Base-by-base conservation (phyloP, 1,140 invertebrate genomes). In the Cydia strobilella region DNA sequence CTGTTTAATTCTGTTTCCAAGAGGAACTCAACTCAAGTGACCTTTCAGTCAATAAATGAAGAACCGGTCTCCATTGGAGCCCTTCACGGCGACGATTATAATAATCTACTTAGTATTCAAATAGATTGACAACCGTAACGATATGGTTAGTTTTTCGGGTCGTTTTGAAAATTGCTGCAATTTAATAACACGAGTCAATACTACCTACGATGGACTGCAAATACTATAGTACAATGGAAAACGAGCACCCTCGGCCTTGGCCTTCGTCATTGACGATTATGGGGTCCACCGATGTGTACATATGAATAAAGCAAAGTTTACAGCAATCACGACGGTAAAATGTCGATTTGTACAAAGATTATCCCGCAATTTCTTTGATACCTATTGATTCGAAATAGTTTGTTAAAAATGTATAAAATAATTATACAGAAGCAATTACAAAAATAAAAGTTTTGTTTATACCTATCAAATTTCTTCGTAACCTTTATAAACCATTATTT, bases 11-110 rank as follows among this genome's bases (percentile, higher is more conserved):
- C 35, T 35, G 31, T 39, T 42, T 69, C 31, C 65, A 20, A 39
- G 27, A 18, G 25, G 6, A 69, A 69, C 6, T 54, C 62, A 18
- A 66, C 62, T 63, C 20, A 23, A 63, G 62, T n/a, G 65, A 39
- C 65, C 65, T 39, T 9, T 69, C 31, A 35, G 15, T 69, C 15
- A 69, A 69, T 69, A 39, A 69, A 69, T 35, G n/a, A 69, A 20
- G n/a, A 18, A 42, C 9, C n/a, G 18, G 65, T 35, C 6, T 39
- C 31, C 31, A 3, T 69, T 18, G 15, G n/a, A 42, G 15, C 65
- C 31, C 18, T 69, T 69, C 15, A 65, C 9, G 63, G 35, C 3
- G n/a, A 9, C 31, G 65, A 23, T 39, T 69, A 18, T 31, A 59
- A 23, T 23, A 23, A 23, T 59, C 20, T 59, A n/a, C n/a, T n/a